Percentiles rank a stretch among this genome's conserved stretches.
Conservation (phyloP, 1,140 invertebrate genomes). For the Bathynomus jamesi region DNA sequence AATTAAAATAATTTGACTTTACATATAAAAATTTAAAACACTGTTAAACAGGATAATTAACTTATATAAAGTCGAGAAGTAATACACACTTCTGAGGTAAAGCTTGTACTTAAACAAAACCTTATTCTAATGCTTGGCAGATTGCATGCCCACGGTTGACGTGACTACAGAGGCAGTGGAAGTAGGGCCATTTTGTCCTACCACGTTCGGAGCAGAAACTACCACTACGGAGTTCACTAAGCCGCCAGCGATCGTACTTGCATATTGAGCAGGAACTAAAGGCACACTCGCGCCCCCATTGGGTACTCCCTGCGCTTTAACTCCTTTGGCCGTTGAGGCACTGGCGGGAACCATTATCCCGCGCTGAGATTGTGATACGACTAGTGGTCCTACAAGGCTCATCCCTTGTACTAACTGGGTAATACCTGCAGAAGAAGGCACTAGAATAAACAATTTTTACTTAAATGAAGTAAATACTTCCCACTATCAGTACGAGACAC, state of each 20-base stretch:
- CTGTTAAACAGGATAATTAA: no score
- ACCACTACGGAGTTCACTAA: conserved; percentile 25
- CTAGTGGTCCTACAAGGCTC: conserved; percentile 34
- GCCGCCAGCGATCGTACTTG: conserved; percentile 19
- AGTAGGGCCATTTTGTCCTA: conserved; percentile 7
- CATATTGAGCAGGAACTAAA: conserved; percentile 43
- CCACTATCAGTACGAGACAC: no score
- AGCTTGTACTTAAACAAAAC: conserved; percentile 33
- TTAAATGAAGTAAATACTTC: no score
- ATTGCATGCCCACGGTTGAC: conserved; percentile 41
- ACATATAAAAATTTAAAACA: no score
- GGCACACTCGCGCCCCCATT: conserved; percentile 44
- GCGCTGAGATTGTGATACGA: conserved; percentile 38
- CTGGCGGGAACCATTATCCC: conserved; percentile 45
- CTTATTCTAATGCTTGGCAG: conserved; percentile 41
- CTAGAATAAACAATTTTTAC: not conserved
- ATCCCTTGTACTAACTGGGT: conserved; percentile 44
- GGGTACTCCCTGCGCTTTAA: conserved; percentile 40
- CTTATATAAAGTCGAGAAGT: not conserved
- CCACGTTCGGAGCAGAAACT: conserved; percentile 22
- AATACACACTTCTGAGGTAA: conserved; percentile 42
- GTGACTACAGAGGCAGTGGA: conserved; percentile 23
- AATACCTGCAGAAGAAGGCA: conserved; percentile 44
- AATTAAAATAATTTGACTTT: no score
- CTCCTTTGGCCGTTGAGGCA: conserved; percentile 48